Evolutionary conservation across 2,888 invertebrate genomes (phyloP).

Genomic region (Archaeoteleia sp.): DNA sequence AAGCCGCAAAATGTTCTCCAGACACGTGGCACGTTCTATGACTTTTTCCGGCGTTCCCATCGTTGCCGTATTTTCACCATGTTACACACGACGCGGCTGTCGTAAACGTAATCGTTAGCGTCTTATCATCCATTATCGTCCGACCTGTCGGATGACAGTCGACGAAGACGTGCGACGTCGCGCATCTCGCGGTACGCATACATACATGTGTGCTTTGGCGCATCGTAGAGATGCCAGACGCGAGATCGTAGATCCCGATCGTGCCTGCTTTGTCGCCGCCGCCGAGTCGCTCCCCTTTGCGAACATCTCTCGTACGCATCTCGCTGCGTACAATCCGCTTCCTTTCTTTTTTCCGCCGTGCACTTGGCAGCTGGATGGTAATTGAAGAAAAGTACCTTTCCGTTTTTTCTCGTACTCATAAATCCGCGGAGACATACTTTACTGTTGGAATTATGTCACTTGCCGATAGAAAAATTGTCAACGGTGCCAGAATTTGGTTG

Average conservation of each 20-base stretch:
- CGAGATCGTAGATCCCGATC: slow-evolving; percentile 59
- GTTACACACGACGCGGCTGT: slow-evolving; percentile 32
- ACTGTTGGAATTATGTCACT: too few relatives aligned
- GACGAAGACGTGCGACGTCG: slow-evolving; percentile 47
- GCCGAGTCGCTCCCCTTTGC: slow-evolving; percentile 50
- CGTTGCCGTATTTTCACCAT: background rate
- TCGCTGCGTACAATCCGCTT: too few relatives aligned
- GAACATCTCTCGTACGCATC: slow-evolving; percentile 49
- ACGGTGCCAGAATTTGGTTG: too few relatives aligned
- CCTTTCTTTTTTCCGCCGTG: slow-evolving; percentile 7
- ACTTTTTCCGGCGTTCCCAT: slow-evolving; percentile 1
- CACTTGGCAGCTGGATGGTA: too few relatives aligned
- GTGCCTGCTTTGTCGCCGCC: slow-evolving; percentile 63
- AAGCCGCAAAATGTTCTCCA: too few relatives aligned
- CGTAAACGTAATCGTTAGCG: slow-evolving; percentile 49
- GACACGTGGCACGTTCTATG: too few relatives aligned
- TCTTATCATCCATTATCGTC: slow-evolving; percentile 48
- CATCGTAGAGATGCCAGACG: slow-evolving; percentile 45
- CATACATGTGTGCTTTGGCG: slow-evolving; percentile 32
- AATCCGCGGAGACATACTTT: too few relatives aligned
- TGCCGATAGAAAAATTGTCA: too few relatives aligned
- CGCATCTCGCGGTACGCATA: slow-evolving; percentile 30
- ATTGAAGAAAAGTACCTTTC: too few relatives aligned
- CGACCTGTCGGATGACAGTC: slow-evolving; percentile 46
- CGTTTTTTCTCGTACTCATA: too few relatives aligned